Conservation (phyloP, 2,797 vertebrate genomes). For the Threskiornis aethiopicus region DNA sequence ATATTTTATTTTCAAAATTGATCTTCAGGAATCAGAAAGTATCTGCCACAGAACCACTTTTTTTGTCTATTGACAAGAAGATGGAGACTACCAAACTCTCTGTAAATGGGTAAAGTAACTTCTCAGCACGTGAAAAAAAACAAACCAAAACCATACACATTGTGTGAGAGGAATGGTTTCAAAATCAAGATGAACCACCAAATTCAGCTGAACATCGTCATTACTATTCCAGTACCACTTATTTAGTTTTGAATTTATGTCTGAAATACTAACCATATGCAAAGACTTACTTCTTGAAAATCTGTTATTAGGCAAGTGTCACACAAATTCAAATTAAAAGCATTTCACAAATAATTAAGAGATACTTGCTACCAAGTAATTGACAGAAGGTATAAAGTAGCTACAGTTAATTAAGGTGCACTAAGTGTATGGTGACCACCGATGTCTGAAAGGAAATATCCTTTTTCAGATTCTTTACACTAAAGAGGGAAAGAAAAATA, state of each 20-base stretch:
- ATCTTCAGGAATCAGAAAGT: background rate
- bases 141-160: background rate
- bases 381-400: background rate
- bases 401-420: background rate
- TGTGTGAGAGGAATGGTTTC: background rate
- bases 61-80: background rate
- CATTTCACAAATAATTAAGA: background rate
- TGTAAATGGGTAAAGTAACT: background rate
- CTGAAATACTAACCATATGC: background rate
- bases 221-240: background rate
- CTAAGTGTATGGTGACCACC: background rate
- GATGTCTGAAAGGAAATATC: background rate
- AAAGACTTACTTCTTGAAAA: background rate
- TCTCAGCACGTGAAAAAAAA: background rate
- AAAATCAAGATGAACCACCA: background rate
- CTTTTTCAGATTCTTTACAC: background rate
- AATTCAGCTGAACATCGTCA: background rate
- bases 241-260: background rate
- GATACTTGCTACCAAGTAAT: background rate
- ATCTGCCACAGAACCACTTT: background rate
- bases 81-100: background rate
- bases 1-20: background rate
- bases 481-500: background rate
- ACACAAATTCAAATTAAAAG: background rate
- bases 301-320: background rate